Evolutionary conservation across 2,888 invertebrate genomes (phyloP).

Genomic region (Standfussiana lucernea): DNA sequence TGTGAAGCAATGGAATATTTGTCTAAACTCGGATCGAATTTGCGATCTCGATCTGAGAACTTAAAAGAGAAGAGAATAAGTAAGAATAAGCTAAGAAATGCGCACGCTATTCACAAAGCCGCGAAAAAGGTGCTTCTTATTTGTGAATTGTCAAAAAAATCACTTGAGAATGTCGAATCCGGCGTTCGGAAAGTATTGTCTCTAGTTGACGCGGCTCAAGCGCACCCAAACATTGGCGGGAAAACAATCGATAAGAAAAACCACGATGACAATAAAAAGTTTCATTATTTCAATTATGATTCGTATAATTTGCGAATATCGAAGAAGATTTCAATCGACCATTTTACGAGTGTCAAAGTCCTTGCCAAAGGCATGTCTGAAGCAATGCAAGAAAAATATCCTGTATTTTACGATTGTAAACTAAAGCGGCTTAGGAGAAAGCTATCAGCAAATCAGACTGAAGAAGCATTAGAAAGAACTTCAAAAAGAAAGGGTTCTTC

Average conservation of each 20-base stretch:
- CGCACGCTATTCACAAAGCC: slow-evolving; percentile 85
- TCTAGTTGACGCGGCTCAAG: slow-evolving; percentile 74
- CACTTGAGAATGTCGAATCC: slow-evolving; percentile 85
- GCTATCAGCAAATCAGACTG: slow-evolving; percentile 37
- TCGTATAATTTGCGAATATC: slow-evolving; percentile 79
- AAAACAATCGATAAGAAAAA: slow-evolving; percentile 57
- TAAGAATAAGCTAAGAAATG: slow-evolving; percentile 81
- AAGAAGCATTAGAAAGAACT: background rate
- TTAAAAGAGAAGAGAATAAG: slow-evolving; percentile 83
- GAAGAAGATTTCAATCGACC: slow-evolving; percentile 79
- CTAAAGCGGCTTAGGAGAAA: slow-evolving; percentile 75
- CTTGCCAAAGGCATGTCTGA: slow-evolving; percentile 74
- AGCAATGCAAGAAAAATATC: slow-evolving; percentile 80
- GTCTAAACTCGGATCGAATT: slow-evolving; percentile 85
- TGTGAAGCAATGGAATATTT: slow-evolving; percentile 87
- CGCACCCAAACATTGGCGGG: slow-evolving; percentile 71
- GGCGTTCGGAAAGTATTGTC: slow-evolving; percentile 81
- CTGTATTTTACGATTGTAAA: slow-evolving; percentile 83
- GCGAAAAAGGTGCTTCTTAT: slow-evolving; percentile 85
- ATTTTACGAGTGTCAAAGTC: slow-evolving; percentile 83
- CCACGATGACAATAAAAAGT: slow-evolving; percentile 54
- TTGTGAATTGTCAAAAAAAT: slow-evolving; percentile 87
- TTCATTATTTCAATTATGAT: slow-evolving; percentile 77
- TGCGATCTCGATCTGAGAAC: slow-evolving; percentile 83
- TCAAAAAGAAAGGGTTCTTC: slow-evolving; percentile 31